phyloP scores from a whole-genome alignment of 2,888 invertebrate genomes.

The Scotopteryx bipunctaria region DNA sequence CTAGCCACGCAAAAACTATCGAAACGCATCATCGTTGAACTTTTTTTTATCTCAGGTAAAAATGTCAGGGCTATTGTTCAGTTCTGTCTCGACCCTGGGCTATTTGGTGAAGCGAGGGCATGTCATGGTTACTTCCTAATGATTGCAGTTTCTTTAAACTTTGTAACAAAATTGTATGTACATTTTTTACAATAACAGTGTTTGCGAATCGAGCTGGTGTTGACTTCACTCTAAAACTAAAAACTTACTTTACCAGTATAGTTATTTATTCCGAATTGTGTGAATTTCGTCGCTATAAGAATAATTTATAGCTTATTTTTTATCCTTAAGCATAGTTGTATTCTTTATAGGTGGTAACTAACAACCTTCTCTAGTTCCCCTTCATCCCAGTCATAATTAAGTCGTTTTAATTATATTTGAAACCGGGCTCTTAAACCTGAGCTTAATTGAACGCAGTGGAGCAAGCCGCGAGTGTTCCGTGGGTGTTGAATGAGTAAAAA shows the following conservation, averaged over 20 bases:
- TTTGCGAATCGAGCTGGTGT: no score
- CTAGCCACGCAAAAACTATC: constrained; percentile 10
- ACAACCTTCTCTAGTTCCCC: constrained; percentile 1
- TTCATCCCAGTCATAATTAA: constrained; percentile 13
- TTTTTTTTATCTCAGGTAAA: constrained; percentile 21
- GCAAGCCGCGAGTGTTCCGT: constrained; percentile 11
- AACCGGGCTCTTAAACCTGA: constrained; percentile 4
- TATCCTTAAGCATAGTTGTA: no score
- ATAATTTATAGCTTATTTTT: no score
- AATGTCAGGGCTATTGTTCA: constrained; percentile 32
- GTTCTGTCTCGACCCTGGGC: constrained; percentile 35
- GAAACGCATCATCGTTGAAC: constrained; percentile 7
- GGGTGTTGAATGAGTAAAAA: constrained; percentile 42
- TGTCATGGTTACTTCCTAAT: constrained; percentile 20
- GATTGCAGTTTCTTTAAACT: constrained; percentile 12
- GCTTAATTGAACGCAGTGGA: constrained; percentile 18
- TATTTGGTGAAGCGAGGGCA: constrained; percentile 35
- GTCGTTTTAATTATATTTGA: constrained; percentile 8
- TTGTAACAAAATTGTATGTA: not conserved
- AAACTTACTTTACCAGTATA: no score
- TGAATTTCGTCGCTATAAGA: no score
- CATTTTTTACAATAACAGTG: not conserved
- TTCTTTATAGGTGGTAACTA: constrained; percentile 1
- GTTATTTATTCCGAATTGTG: no score
- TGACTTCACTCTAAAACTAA: no score